A percentile compares a stretch with the other conserved stretches of the same genome.
phyloP scores from a whole-genome alignment of 1,140 invertebrate species.

The Listronotus bonariensis region DNA sequence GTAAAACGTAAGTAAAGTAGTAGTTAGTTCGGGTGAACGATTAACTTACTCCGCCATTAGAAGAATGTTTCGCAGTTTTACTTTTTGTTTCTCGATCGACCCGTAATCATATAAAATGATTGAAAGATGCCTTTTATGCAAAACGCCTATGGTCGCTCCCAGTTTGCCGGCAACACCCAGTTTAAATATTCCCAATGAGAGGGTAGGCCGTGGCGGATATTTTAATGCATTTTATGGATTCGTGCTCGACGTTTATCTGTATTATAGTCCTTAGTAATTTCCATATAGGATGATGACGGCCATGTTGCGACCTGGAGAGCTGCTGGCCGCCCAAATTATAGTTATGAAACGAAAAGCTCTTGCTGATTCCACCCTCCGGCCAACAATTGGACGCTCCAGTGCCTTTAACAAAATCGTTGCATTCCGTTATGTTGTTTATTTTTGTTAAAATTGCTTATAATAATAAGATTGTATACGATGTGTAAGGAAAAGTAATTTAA shows the following conservation, averaged over 20 bases:
- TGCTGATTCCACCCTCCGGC: slow-evolving; percentile 34
- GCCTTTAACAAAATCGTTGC: slow-evolving; percentile 19
- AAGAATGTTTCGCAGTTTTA: slow-evolving; percentile 16
- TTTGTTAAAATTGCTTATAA: slow-evolving; percentile 3
- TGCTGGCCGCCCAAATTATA: slow-evolving; percentile 42
- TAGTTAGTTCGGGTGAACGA: slow-evolving; percentile 4
- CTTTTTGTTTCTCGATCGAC: slow-evolving; percentile 17
- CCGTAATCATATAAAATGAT: slow-evolving; percentile 38
- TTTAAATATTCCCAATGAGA: slow-evolving; percentile 46
- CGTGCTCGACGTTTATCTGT: slow-evolving; percentile 45
- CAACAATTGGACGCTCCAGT: slow-evolving; percentile 26
- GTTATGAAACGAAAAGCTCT: slow-evolving; percentile 39
- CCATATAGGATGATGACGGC: slow-evolving; percentile 46
- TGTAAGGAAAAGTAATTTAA: too few species aligned
- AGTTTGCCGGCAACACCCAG: slow-evolving; percentile 38
- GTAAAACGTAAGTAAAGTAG: neutral
- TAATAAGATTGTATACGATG: too few species aligned
- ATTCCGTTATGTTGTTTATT: slow-evolving; percentile 11
- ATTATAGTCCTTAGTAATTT: slow-evolving; percentile 44
- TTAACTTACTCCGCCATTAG: slow-evolving; percentile 16
- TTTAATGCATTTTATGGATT: slow-evolving; percentile 46
- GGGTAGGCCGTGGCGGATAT: slow-evolving; percentile 36
- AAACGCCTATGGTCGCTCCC: slow-evolving; percentile 37
- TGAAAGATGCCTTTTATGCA: slow-evolving; percentile 30
- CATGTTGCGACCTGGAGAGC: slow-evolving; percentile 40